A percentile compares a stretch with the other conserved stretches of the same genome.
Conservation (phyloP, 2,113 vertebrate species). For the Sinocyclocheilus rhinocerous region DNA sequence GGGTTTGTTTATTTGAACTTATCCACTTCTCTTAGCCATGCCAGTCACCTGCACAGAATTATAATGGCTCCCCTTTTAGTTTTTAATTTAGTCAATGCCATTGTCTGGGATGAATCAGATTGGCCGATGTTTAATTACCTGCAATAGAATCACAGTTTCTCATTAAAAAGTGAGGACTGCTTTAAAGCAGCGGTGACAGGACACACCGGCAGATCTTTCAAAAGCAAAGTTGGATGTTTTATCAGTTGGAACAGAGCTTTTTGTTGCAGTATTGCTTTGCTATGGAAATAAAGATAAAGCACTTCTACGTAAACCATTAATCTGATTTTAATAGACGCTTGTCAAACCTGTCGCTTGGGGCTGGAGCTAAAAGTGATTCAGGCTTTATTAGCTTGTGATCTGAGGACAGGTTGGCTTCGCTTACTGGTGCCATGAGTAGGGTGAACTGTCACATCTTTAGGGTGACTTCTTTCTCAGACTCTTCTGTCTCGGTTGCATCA, state of each 20-base stretch:
- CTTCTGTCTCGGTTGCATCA: not conserved
- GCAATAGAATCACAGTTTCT: slow-evolving; percentile 41
- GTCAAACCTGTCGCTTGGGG: slow-evolving; percentile 32
- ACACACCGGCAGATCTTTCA: slow-evolving; percentile 29
- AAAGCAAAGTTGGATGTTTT: slow-evolving; percentile 14
- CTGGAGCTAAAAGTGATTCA: slow-evolving; percentile 37
- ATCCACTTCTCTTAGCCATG: not conserved
- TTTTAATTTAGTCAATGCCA: slow-evolving; percentile 39
- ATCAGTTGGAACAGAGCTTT: slow-evolving; percentile 29
- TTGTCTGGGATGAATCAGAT: slow-evolving; percentile 40
- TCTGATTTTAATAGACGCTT: slow-evolving; percentile 30
- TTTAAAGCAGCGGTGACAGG: slow-evolving; percentile 32
- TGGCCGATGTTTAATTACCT: slow-evolving; percentile 51
- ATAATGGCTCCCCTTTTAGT: not conserved
- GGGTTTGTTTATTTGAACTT: slow-evolving; percentile 18
- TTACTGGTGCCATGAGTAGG: slow-evolving; percentile 16
- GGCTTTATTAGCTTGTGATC: slow-evolving; percentile 40
- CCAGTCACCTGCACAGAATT: not conserved
- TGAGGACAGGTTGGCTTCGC: slow-evolving; percentile 2
- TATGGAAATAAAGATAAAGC: slow-evolving; percentile 50
- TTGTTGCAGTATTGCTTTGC: slow-evolving; percentile 27
- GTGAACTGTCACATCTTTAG: slow-evolving; percentile 32
- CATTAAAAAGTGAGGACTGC: slow-evolving; percentile 38
- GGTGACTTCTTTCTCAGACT: not conserved
- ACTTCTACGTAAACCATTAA: slow-evolving; percentile 36